Evolutionary conservation across 2,113 vertebrate species (phyloP), one percentile per base, ranked within the genome.

Genomic region (Labeo rohita): DNA sequence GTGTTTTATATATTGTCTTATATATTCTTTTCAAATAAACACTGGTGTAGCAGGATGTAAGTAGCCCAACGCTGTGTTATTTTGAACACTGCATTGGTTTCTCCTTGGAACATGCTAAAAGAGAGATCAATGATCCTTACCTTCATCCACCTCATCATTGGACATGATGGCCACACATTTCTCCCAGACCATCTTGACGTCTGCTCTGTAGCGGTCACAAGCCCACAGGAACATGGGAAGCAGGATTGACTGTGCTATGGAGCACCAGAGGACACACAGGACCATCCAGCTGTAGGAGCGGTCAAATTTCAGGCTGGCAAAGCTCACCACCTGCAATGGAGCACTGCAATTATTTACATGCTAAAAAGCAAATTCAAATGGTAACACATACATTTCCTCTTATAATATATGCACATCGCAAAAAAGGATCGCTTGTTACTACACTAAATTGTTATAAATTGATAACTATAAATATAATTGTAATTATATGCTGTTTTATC

Each of bases 121-220:
- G 68, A 52, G 28, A 47, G 43, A 28, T 28, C 8, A 45, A 13
- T 80, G 39, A 39, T 36, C 28, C 91, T 95, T 95, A 97, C 97
- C 97, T 83, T 97, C 96, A 0, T 96, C 96, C 0, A 93, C 91
- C 3, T 96, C 97, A 0, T 97, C 95, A 0, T 96, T 97, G 92
- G 97, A 96, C 97, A 98, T 95, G 86, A 98, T 95, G 82, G 97
- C 95, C 70, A 97, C 87, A 1, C 97, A 98, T 89, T 97, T 97
- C 90, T 96, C 97, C 96, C 97, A 97, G 89, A 98, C 92, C 72
- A 97, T 95, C 85, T 94, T 95, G 84, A 96, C 93, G 86, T 97
- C 95, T 0, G 97, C 96, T 0, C 97, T 95, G 91, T 98, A 98
- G 73, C 97, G 97, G 87, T 97, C 97, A 4, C 97, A 98, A 74